Evolutionary conservation across 30 jellyfish, hydroid and myxozoan genomes (phyloP).

Genomic region (Calvadosia cruxmelitensis): DNA sequence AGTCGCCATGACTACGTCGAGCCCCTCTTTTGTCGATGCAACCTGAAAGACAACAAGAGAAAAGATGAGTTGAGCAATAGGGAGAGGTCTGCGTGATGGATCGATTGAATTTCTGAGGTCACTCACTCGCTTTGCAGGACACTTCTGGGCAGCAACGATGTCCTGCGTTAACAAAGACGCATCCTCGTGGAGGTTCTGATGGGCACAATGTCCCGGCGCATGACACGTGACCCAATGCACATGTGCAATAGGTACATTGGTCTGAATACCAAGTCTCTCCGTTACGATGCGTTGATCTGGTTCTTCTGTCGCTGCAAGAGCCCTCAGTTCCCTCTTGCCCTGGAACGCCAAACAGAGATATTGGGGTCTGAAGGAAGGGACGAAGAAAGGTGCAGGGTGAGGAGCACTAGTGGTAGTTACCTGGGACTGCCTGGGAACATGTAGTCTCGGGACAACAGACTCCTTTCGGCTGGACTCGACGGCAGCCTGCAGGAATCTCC

Average conservation of each 20-base stretch:
- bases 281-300: neutral
- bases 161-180: neutral
- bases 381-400: no score
- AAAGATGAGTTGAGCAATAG: no score
- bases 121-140: neutral
- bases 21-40: neutral
- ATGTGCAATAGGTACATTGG: constrained; percentile 3
- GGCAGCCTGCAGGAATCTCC: constrained; percentile 11
- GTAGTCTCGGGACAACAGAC: constrained; percentile 9
- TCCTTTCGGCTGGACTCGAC: neutral
- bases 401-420: no score
- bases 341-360: no score
- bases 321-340: no score
- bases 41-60: neutral
- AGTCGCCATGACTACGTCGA: neutral
- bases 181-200: neutral
- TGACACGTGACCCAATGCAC: constrained; percentile 3
- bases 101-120: no score
- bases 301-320: neutral
- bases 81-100: no score
- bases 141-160: constrained; percentile 14
- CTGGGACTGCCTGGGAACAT: constrained; percentile 3
- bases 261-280: constrained; percentile 6
- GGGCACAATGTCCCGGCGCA: constrained; percentile 2
- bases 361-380: no score